These are phyloP conservation scores for Paratilapia polleni DNA, from an alignment of 2,113 vertebrate species.

Conservation along the genomic window DNA sequence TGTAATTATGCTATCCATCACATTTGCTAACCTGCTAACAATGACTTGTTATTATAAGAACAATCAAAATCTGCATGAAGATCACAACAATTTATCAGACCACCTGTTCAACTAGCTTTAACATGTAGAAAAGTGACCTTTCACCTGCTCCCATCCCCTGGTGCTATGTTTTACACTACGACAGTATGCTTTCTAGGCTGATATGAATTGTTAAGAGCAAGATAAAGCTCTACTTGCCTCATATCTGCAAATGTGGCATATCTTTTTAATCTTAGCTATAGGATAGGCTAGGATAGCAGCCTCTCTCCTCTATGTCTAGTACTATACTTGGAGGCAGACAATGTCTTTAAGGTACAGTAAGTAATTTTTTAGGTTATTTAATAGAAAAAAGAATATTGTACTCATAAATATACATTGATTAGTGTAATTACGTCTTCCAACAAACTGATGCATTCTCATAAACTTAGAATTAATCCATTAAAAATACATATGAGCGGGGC, in stretches of 20 bases:
- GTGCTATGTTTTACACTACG: neutral
- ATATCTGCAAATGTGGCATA: neutral
- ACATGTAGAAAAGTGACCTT: neutral
- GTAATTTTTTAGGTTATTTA: no score
- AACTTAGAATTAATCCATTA: no score
- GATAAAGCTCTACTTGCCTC: neutral
- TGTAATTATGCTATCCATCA: neutral
- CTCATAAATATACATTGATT: no score
- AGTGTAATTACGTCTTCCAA: no score
- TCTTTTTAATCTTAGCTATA: neutral
- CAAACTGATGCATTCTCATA: no score
- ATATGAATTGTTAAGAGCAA: neutral
- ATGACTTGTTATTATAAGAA: neutral
- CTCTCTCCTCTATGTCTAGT: accelerated
- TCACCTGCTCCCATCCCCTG: accelerated
- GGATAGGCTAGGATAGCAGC: neutral
- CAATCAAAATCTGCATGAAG: neutral
- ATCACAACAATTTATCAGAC: neutral
- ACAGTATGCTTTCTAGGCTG: neutral
- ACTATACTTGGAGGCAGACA: neutral
- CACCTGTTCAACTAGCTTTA: neutral
- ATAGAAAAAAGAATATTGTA: no score
- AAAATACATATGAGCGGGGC: no score
- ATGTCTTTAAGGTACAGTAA: no score
- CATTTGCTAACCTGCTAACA: neutral